phyloP scores from a whole-genome alignment of 2,888 invertebrate genomes.

The Apamea monoglypha region DNA sequence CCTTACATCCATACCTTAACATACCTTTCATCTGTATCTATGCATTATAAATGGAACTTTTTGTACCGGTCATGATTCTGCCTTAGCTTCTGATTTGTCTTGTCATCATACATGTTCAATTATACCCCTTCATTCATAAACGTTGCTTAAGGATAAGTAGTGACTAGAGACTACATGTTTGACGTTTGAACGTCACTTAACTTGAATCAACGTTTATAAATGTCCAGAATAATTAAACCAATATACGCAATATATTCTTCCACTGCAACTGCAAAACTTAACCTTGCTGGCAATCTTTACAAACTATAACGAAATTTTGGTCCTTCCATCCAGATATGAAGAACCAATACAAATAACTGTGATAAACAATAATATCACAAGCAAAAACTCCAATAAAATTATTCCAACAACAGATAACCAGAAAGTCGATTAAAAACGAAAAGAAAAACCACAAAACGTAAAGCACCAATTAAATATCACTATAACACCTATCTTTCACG shows the following conservation, averaged over 20 bases:
- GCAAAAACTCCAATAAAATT: background rate
- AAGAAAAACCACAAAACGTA: background rate
- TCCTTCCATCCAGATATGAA: background rate
- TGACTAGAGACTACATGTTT: too few species aligned
- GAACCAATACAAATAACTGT: background rate
- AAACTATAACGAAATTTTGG: background rate
- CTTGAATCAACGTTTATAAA: too few species aligned
- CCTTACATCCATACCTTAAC: background rate
- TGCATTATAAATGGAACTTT: background rate
- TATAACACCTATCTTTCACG: background rate
- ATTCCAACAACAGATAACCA: background rate
- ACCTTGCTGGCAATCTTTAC: background rate
- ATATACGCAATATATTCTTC: background rate
- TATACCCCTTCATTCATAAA: too few species aligned
- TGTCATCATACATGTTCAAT: background rate
- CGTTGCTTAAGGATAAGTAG: too few species aligned
- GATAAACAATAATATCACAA: background rate
- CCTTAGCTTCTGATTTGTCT: background rate
- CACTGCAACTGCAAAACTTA: background rate
- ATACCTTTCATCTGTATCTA: background rate
- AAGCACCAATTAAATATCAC: conserved; percentile 3
- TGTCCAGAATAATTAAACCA: background rate
- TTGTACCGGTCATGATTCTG: too few species aligned
- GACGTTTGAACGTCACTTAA: too few species aligned
- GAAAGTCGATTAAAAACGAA: background rate